phyloP scores from a whole-genome alignment of 2,113 vertebrate species.

The Balaeniceps rex region DNA sequence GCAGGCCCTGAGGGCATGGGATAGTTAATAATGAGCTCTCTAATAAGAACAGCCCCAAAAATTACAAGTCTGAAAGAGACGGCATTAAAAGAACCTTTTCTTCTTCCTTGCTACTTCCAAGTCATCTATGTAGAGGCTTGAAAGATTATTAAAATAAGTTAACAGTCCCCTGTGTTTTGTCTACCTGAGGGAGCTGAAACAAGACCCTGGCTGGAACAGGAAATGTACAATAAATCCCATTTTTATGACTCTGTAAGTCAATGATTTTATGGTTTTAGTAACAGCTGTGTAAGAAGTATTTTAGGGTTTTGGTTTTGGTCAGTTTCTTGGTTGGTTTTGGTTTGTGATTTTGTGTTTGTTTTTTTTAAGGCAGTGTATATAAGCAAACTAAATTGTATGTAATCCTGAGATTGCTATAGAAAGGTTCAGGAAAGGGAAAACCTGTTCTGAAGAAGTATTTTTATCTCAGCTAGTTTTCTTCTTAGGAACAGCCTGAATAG shows the following conservation, averaged over 20 bases:
- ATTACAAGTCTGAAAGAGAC: neutral
- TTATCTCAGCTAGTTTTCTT: neutral
- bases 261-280: constrained; percentile 55
- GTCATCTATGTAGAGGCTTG: neutral
- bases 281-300: constrained; percentile 7
- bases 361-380: neutral
- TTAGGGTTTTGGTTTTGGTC: neutral
- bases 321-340: neutral
- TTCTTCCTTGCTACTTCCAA: neutral
- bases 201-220: constrained; percentile 31
- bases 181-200: constrained; percentile 41
- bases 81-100: constrained; percentile 8
- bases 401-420: neutral
- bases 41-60: neutral
- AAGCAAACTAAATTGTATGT: constrained; percentile 15
- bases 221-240: constrained; percentile 66
- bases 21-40: neutral
- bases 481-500: neutral
- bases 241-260: constrained; percentile 63
- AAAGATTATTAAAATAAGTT: constrained; percentile 40
- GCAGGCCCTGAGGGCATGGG: neutral
- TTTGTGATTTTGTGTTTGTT: neutral
- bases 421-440: neutral
- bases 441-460: neutral
- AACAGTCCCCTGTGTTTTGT: constrained; percentile 45